phyloP scores from a whole-genome alignment of 2,113 vertebrate species.

The Erinaceus europaeus region DNA sequence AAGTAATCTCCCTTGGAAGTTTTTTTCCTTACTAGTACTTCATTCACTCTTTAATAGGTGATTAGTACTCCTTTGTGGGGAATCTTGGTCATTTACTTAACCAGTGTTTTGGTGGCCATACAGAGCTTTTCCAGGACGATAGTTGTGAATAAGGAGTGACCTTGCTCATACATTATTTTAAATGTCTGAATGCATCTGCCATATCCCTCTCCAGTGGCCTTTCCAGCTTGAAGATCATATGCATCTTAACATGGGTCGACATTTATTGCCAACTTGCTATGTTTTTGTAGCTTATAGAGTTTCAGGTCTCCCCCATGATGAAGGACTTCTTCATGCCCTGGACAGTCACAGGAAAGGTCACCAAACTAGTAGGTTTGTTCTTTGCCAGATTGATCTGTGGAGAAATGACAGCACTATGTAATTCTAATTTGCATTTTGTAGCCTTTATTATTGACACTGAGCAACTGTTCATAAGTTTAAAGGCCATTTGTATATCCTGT shows the following conservation, averaged over 20 bases:
- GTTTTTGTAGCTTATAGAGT: conserved; percentile 3
- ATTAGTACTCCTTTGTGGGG: background rate
- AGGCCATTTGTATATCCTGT: background rate
- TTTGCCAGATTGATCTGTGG: conserved; percentile 6
- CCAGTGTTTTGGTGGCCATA: background rate
- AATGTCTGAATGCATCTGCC: background rate
- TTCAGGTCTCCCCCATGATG: background rate
- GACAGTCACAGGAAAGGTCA: background rate
- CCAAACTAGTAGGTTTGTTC: background rate
- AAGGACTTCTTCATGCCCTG: background rate
- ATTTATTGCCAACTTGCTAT: background rate
- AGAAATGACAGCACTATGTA: background rate
- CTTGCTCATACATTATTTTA: background rate
- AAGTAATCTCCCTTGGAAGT: background rate
- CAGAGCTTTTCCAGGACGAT: conserved; percentile 17
- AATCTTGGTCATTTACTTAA: conserved; percentile 18
- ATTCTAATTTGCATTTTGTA: background rate
- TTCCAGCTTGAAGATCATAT: background rate
- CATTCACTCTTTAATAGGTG: background rate
- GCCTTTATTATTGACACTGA: conserved; percentile 30
- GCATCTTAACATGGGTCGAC: conserved; percentile 29
- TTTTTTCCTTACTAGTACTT: background rate
- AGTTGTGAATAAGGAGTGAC: conserved; percentile 12
- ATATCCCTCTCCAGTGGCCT: background rate
- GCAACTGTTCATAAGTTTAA: background rate